Evolutionary conservation across 1,140 invertebrate species (phyloP).

Genomic region (Drosophila neocordata): DNA sequence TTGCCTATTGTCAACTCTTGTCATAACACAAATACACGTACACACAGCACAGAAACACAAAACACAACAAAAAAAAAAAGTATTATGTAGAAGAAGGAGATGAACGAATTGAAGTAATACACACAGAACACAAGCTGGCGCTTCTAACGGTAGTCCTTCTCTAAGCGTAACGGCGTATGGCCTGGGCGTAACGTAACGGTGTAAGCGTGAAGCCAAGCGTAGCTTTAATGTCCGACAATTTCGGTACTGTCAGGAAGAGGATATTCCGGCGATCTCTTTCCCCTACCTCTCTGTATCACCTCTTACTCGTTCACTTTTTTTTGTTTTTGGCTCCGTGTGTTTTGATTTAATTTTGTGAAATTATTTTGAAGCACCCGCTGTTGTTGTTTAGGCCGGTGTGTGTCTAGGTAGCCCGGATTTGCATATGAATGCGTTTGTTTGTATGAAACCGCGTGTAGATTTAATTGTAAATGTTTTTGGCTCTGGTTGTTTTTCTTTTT

Average conservation of each 20-base stretch:
- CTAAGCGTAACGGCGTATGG: conserved; percentile 15
- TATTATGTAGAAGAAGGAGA: neutral
- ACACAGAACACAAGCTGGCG: conserved; percentile 1
- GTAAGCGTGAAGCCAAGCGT: conserved; percentile 54
- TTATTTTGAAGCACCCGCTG: conserved; percentile 47
- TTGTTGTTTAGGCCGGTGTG: conserved; percentile 11
- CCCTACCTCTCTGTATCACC: conserved; percentile 25
- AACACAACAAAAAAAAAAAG: conserved; percentile 8
- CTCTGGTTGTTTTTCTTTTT: neutral
- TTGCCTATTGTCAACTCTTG: conserved; percentile 65
- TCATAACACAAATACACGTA: conserved; percentile 40
- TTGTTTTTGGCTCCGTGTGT: conserved; percentile 27
- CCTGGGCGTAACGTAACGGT: conserved; percentile 56
- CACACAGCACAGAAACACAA: neutral
- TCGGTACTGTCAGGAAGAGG: conserved; percentile 9
- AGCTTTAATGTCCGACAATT: conserved; percentile 40
- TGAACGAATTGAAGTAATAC: conserved; percentile 7
- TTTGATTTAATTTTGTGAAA: conserved; percentile 74
- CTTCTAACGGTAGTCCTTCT: conserved; percentile 28
- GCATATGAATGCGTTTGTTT: conserved; percentile 45
- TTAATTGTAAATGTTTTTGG: conserved; percentile 23
- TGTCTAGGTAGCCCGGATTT: conserved; percentile 33
- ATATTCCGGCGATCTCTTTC: conserved; percentile 27
- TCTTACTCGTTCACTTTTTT: neutral
- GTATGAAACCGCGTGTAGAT: conserved; percentile 46